Conservation (phyloP, 1,140 invertebrate genomes). For the Calephelis virginiensis region DNA sequence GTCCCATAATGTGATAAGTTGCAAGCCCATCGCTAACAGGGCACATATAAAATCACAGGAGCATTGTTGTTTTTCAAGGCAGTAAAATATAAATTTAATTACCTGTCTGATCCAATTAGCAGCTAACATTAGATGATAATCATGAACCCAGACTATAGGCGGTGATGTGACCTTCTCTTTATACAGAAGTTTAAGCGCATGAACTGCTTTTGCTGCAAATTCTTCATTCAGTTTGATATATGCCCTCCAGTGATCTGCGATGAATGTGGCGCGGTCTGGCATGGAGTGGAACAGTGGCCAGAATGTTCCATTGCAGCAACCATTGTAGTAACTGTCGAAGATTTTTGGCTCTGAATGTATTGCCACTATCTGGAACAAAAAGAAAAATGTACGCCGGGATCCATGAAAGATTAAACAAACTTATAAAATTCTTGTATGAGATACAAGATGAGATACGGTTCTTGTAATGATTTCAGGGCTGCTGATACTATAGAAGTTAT, state of each 20-base stretch:
- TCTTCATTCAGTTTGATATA: conserved; percentile 90
- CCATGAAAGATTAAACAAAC: too few relatives aligned
- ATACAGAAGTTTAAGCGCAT: conserved; percentile 83
- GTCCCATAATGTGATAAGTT: too few relatives aligned
- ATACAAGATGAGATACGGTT: too few relatives aligned
- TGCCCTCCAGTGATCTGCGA: conserved; percentile 89
- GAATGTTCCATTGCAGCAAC: conserved; percentile 94
- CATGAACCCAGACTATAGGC: conserved; percentile 93
- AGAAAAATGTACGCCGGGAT: not conserved
- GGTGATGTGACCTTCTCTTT: conserved; percentile 79
- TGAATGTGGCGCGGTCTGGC: conserved; percentile 89
- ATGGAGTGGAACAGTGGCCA: conserved; percentile 96
- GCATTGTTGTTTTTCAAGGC: too few relatives aligned
- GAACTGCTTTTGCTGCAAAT: conserved; percentile 89
- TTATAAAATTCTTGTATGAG: too few relatives aligned
- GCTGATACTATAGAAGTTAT: too few relatives aligned
- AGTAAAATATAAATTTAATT: conserved; percentile 1
- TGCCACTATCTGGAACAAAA: conserved; percentile 84
- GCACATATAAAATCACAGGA: too few relatives aligned
- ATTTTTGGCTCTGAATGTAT: conserved; percentile 86
- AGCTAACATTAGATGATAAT: conserved; percentile 94
- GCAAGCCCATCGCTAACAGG: too few relatives aligned
- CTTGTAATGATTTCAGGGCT: too few relatives aligned
- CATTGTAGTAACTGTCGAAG: conserved; percentile 94
- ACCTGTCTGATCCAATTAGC: conserved; percentile 92